Evolutionary conservation across 2,888 invertebrate genomes (phyloP), one percentile per base, ranked within the genome.

Genomic region (Cephus spinipes): DNA sequence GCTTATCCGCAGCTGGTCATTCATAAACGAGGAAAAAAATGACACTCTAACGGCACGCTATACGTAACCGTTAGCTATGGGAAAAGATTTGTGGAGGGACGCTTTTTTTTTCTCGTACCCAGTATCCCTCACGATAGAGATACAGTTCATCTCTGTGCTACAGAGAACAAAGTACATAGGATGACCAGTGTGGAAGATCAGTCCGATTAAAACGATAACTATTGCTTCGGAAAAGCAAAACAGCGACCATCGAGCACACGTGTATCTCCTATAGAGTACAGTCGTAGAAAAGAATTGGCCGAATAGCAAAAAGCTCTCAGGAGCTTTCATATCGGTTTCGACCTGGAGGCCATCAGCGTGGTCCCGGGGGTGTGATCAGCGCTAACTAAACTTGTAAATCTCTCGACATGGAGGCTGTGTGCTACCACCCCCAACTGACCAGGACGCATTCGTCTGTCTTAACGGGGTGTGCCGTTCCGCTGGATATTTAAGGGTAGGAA

Each of bases 351-450:
- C 85, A 88, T 88, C 86, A 85, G 83, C 69, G 83, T 81, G 81
- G 80, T 91, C 91, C 91, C 91, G 83, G 76, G 91, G 91, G 91
- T 88, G 91, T 91, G 90, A 91, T 91, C 90, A 89, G 84, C 79
- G 88, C 86, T 91, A 91, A 91, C 91, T 91, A 90, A 91, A 91
- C 91, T 91, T 91, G 91, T 91, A 91, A 91, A 91, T 91, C 91
- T 91, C 89, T 84, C 87, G 78, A 79, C 81, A 81, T 82, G 79
- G 82, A 75, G 81, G 81, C 81, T 81, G 81, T 40, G 40, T 15
- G 40, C 15, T 40, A 15, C 82, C 87, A 87, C 84, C 88, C 90
- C 90, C 90, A 88, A 89, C 90, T 91, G 91, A 91, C 91, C 91
- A 88, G 87, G 90, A 91, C 90, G 87, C 90, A 91, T 91, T 90